phyloP scores from a whole-genome alignment of 2,797 vertebrate species.

The Selene dorsalis region DNA sequence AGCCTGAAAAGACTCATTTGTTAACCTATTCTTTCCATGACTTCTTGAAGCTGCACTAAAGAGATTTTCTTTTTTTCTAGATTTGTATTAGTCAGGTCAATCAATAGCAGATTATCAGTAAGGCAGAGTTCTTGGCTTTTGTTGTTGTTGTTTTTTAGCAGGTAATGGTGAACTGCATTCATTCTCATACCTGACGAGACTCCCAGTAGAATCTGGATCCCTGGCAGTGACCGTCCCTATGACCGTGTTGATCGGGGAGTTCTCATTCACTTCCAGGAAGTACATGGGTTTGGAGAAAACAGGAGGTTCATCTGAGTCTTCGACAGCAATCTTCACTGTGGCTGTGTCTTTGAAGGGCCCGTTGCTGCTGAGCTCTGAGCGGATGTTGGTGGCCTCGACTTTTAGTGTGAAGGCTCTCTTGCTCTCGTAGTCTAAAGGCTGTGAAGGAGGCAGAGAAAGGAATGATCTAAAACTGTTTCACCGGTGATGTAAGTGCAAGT shows the following conservation, averaged over 20 bases:
- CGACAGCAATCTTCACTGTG: constrained; percentile 91
- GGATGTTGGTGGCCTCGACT: constrained; percentile 93
- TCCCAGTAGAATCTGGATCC: constrained; percentile 90
- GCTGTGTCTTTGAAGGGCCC: constrained; percentile 96
- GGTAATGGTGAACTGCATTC: background rate
- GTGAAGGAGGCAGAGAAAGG: constrained; percentile 67
- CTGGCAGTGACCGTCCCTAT: constrained; percentile 92
- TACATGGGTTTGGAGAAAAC: constrained; percentile 92
- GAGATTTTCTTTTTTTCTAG: constrained; percentile 6
- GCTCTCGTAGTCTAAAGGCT: constrained; percentile 96
- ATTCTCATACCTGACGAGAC: constrained; percentile 90
- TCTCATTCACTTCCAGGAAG: constrained; percentile 94
- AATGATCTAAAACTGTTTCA: background rate
- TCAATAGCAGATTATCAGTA: background rate
- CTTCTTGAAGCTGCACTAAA: constrained; percentile 24
- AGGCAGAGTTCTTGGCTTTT: background rate
- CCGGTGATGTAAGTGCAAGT: background rate
- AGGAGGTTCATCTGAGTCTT: constrained; percentile 95
- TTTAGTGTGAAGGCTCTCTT: constrained; percentile 94
- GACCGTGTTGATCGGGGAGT: constrained; percentile 91
- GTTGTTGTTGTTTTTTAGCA: background rate
- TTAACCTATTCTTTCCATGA: constrained; percentile 44
- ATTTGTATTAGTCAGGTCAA: background rate
- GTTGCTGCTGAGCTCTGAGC: constrained; percentile 86
- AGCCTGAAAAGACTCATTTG: constrained; percentile 46